Percentiles rank a stretch among this genome's conserved stretches.
Evolutionary conservation across 1,140 invertebrate species (phyloP).

Genomic region (Popillia japonica): DNA sequence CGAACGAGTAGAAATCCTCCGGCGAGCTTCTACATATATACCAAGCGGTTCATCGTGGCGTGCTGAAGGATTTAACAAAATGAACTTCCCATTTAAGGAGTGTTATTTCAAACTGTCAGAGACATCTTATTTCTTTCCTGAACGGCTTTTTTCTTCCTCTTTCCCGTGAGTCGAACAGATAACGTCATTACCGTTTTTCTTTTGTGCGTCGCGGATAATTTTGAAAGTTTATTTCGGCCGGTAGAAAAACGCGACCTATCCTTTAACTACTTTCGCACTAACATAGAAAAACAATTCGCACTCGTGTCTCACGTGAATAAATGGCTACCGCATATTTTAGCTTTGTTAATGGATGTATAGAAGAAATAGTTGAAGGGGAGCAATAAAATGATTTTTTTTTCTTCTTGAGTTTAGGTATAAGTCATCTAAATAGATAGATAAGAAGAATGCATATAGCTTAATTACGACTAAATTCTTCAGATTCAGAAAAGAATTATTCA

Average conservation of each 20-base stretch:
- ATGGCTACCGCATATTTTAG: background rate
- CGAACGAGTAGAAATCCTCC: background rate
- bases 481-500: too few species aligned
- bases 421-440: too few species aligned
- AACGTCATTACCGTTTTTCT: slow-evolving; percentile 27
- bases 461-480: too few species aligned
- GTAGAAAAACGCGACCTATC: background rate
- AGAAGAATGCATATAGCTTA: too few species aligned
- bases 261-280: background rate
- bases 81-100: slow-evolving; percentile 29
- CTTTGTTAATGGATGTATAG: too few species aligned
- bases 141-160: background rate
- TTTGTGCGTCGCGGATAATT: slow-evolving; percentile 13
- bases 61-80: slow-evolving; percentile 27
- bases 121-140: slow-evolving; percentile 20
- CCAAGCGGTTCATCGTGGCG: background rate
- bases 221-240: slow-evolving; percentile 1
- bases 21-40: background rate
- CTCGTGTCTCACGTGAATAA: background rate
- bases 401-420: too few species aligned
- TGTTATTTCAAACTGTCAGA: slow-evolving; percentile 33
- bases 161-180: slow-evolving; percentile 17
- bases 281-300: background rate
- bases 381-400: too few species aligned
- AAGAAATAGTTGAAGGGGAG: too few species aligned